These are phyloP conservation scores for Ctenopoma multispine DNA, from an alignment of 2,797 vertebrate species.

Conservation along the genomic window DNA sequence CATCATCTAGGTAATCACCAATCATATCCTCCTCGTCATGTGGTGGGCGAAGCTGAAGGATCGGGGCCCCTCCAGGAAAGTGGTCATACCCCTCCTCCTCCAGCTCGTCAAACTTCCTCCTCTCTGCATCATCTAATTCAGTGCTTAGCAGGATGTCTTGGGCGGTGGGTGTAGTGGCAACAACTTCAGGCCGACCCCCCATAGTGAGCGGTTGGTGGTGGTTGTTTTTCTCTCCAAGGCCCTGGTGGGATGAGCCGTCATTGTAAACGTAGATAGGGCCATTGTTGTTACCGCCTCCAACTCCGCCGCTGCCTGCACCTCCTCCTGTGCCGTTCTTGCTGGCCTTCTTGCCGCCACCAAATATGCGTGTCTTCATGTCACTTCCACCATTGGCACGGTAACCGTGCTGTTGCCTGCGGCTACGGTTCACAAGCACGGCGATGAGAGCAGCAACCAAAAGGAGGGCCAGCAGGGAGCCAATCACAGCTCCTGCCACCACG, in stretches of 20 bases:
- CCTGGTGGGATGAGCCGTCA: slow-evolving; percentile 79
- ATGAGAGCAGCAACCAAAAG: slow-evolving; percentile 86
- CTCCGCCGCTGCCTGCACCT: slow-evolving; percentile 58
- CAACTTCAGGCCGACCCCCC: slow-evolving; percentile 71
- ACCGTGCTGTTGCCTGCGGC: slow-evolving; percentile 83
- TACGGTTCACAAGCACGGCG: slow-evolving; percentile 84
- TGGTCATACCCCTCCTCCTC: slow-evolving; percentile 86
- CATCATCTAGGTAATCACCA: slow-evolving; percentile 82
- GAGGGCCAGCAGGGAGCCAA: slow-evolving; percentile 88
- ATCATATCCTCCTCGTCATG: slow-evolving; percentile 73
- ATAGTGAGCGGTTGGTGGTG: slow-evolving; percentile 80
- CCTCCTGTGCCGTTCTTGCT: slow-evolving; percentile 82
- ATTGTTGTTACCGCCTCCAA: slow-evolving; percentile 81
- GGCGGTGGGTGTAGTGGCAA: slow-evolving; percentile 76
- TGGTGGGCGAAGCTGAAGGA: slow-evolving; percentile 84
- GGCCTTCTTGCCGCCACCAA: slow-evolving; percentile 85
- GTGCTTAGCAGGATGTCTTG: slow-evolving; percentile 85
- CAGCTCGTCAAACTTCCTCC: slow-evolving; percentile 87
- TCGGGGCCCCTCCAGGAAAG: slow-evolving; percentile 82
- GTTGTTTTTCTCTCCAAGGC: slow-evolving; percentile 80
- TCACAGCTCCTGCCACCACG: slow-evolving; percentile 88
- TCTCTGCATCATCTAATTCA: slow-evolving; percentile 84
- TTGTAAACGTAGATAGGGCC: slow-evolving; percentile 83
- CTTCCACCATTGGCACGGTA: slow-evolving; percentile 81
- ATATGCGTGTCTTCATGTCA: slow-evolving; percentile 88